Base-by-base conservation (phyloP, 2,113 vertebrate species). In the Rousettus leschenaultii region DNA sequence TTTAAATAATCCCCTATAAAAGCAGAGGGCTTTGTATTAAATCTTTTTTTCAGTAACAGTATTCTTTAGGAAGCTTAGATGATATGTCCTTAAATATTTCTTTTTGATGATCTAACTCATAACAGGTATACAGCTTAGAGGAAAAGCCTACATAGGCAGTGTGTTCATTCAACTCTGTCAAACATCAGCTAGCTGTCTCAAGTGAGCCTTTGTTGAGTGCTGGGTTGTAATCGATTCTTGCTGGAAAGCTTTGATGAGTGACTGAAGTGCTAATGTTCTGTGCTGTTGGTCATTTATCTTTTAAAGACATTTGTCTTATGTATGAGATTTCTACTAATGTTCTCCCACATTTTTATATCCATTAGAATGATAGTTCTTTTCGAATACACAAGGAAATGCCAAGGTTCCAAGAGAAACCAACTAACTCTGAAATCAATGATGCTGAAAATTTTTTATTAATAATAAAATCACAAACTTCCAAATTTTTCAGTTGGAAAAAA, bases 101-200 rank as follows among this genome's bases (percentile, higher is more conserved):
- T 95, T 96, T 95, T 95, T 95, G 61, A 63, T 93, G 55, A 26
- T 70, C 16, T 86, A 68, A 89, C 43, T 92, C 68, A 26, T 66
- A 92, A 24, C 16, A 90, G 43, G 2, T 86, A 74, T 38, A 65
- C 21, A 97, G 24, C n/a, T 35, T 89, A 73, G 22, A 70, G 33
- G 43, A 91, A 95, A 78, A 70, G 7, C 55, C 30, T 95, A 21
- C 5, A 45, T 35, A 80, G 57, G 75, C 91, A 84, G 22, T 35
- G 38, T 96, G 35, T 55, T 9, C 70, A 14, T 96, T 89, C 70
- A 89, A 0, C 30, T n/a, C 66, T 84, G 59, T 95, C 83, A 91
- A 48, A 65, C 18, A 86, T 86, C 73, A 91, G 4, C 53, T 83
- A 91, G 4, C 53, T 83, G 7, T 92, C 55, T 92, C 33, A 68